These are phyloP conservation scores for Borostomias antarcticus DNA, from an alignment of 2,797 vertebrate species.

Conservation along the genomic window DNA sequence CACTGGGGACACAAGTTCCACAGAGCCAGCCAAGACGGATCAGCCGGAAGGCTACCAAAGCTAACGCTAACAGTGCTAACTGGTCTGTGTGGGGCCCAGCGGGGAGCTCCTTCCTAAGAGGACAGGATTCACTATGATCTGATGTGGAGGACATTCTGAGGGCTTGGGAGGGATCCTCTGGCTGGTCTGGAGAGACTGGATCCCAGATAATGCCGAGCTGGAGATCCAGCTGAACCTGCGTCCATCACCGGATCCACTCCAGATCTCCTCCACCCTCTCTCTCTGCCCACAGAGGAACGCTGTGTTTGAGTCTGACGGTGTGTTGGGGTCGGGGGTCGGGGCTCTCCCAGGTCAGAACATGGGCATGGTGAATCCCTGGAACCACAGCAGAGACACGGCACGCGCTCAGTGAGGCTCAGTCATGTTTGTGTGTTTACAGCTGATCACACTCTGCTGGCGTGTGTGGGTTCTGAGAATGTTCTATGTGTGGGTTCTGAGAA, in stretches of 20 bases:
- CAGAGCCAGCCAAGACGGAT: conserved; percentile 23
- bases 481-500: conserved; percentile 9
- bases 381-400: conserved; percentile 37
- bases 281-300: too few relatives aligned
- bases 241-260: conserved; percentile 31
- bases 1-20: conserved; percentile 27
- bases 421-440: too few relatives aligned
- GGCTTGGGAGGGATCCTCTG: conserved; percentile 29
- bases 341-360: conserved; percentile 93
- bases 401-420: neutral
- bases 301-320: too few relatives aligned
- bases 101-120: conserved; percentile 23
- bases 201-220: conserved; percentile 32
- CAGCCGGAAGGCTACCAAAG: conserved; percentile 41
- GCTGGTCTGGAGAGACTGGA: conserved; percentile 27
- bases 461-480: neutral
- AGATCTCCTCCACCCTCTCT: conserved; percentile 27
- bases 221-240: conserved; percentile 31
- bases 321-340: too few relatives aligned
- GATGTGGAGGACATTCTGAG: conserved; percentile 30
- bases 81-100: conserved; percentile 19
- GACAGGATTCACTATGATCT: conserved; percentile 33
- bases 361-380: conserved; percentile 96
- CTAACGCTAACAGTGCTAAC: conserved; percentile 46
- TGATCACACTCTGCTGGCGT: too few relatives aligned